phyloP scores from a whole-genome alignment of 1,140 invertebrate species.

The Lepidurus arcticus region DNA sequence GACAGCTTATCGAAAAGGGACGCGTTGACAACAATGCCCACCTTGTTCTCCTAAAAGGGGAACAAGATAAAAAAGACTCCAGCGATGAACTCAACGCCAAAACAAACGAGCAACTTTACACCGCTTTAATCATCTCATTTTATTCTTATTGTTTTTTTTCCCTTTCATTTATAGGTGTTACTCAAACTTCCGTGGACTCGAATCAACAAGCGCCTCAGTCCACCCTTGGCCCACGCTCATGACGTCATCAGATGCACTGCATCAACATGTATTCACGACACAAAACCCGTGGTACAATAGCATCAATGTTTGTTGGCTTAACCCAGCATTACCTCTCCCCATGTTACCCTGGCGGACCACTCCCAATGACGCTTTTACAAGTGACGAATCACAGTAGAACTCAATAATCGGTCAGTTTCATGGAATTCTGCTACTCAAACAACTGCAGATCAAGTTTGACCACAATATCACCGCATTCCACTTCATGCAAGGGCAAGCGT shows the following conservation, averaged over 20 bases:
- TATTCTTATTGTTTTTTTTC: neutral
- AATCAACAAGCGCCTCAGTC: neutral
- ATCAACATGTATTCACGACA: neutral
- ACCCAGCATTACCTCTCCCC: neutral
- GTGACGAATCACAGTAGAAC: neutral
- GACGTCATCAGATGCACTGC: neutral
- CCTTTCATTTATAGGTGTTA: neutral
- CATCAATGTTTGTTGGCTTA: neutral
- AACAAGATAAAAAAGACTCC: neutral
- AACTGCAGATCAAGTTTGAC: slow-evolving; percentile 69
- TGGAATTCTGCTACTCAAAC: slow-evolving; percentile 47
- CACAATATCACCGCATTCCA: slow-evolving; percentile 62
- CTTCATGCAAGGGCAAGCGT: slow-evolving; percentile 62
- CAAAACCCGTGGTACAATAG: neutral
- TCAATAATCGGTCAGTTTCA: neutral
- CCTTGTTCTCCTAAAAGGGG: neutral
- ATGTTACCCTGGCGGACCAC: neutral
- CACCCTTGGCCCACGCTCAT: neutral
- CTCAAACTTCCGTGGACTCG: neutral
- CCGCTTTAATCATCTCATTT: neutral
- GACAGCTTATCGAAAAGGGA: slow-evolving; percentile 16
- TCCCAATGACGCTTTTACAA: neutral
- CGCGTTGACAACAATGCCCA: slow-evolving; percentile 11
- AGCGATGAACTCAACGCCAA: slow-evolving; percentile 18
- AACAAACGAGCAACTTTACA: neutral